Evolutionary conservation across 2,797 vertebrate species (phyloP).

Genomic region (Acrocephalus scirpaceus): DNA sequence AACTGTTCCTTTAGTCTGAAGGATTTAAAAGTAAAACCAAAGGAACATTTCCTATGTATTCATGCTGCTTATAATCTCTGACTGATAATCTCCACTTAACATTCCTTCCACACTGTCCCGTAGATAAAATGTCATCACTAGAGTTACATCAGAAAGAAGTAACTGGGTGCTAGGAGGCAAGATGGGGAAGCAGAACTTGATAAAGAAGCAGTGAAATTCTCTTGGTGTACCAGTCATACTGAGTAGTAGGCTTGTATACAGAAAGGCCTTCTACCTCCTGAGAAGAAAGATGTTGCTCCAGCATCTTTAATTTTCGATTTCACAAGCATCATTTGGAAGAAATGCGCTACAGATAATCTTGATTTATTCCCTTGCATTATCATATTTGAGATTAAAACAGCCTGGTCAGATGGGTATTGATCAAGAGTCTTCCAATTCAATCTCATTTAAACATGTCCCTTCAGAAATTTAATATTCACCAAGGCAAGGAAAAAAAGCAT

Average conservation of each 20-base stretch:
- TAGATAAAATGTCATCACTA: background rate
- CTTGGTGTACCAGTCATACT: background rate
- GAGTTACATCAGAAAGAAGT: background rate
- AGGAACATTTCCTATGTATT: background rate
- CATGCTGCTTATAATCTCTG: background rate
- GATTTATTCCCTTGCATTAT: background rate
- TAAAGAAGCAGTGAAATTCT: background rate
- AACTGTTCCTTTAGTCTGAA: background rate
- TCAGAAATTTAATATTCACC: background rate
- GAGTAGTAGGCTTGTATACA: background rate
- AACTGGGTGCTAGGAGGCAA: background rate
- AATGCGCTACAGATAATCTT: background rate
- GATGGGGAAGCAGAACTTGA: background rate
- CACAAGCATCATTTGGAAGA: background rate
- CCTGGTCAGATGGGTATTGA: background rate
- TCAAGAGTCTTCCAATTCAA: background rate
- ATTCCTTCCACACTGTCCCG: background rate
- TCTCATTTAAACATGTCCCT: background rate
- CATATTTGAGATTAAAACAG: background rate
- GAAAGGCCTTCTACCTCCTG: accelerated
- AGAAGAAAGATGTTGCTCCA: background rate
- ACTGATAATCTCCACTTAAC: background rate
- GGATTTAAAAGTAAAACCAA: background rate
- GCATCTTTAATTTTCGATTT: background rate
- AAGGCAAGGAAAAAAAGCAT: accelerated